phyloP scores from a whole-genome alignment of 2,888 invertebrate species.

The Chymomyza procnemis region DNA sequence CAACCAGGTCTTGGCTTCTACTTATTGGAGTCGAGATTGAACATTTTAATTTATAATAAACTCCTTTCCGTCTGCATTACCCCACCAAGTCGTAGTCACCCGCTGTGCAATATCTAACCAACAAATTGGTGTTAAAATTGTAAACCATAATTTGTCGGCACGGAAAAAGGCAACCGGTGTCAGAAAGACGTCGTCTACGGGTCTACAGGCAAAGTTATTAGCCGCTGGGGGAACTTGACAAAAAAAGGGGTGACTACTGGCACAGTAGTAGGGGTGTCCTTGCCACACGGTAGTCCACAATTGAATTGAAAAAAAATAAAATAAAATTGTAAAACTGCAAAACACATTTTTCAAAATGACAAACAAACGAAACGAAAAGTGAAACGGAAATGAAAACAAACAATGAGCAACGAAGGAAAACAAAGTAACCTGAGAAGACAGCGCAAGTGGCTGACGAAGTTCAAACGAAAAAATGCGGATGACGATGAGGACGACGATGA shows the following conservation, averaged over 20 bases:
- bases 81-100: conserved; percentile 8
- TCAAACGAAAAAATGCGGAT: conserved; percentile 50
- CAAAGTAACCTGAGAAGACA: conserved; percentile 65
- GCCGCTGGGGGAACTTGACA: conserved; percentile 42
- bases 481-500: conserved; percentile 19
- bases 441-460: conserved; percentile 32
- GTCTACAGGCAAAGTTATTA: conserved; percentile 51
- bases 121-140: conserved; percentile 66
- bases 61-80: not conserved
- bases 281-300: conserved; percentile 52
- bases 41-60: not conserved
- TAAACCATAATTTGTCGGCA: conserved; percentile 53
- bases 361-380: conserved; percentile 57
- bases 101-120: conserved; percentile 34
- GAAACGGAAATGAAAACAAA: conserved; percentile 69
- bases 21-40: not conserved
- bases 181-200: conserved; percentile 8
- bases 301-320: conserved; percentile 53
- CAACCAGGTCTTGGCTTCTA: not conserved
- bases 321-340: too few relatives aligned
- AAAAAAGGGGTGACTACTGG: conserved; percentile 47
- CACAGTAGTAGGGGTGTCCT: conserved; percentile 28
- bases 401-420: conserved; percentile 57
- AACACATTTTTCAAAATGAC: conserved; percentile 56
- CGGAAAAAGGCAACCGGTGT: conserved; percentile 36